phyloP scores from a whole-genome alignment of 2,113 vertebrate species.

The Onychostruthus taczanowskii region DNA sequence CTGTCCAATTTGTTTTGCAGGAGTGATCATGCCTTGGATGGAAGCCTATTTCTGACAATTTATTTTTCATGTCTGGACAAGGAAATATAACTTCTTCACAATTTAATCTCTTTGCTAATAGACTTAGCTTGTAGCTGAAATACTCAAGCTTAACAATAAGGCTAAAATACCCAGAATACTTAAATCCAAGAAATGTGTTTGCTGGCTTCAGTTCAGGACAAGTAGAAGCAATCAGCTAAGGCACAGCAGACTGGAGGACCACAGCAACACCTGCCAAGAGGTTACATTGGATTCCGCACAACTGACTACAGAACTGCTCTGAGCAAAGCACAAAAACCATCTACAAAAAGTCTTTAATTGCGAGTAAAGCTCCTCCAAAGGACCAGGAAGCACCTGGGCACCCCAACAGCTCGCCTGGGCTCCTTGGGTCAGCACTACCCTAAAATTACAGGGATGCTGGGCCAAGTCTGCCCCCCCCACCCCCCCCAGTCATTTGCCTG shows the following conservation, averaged over 20 bases:
- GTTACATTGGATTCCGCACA: background rate
- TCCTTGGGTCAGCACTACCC: background rate
- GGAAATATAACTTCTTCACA: constrained; percentile 43
- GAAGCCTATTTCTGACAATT: constrained; percentile 54
- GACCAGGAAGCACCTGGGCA: background rate
- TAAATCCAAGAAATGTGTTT: constrained; percentile 28
- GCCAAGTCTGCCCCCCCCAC: background rate
- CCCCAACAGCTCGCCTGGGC: background rate
- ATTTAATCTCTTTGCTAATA: constrained; percentile 61
- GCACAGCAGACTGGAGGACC: background rate
- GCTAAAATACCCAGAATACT: constrained; percentile 46
- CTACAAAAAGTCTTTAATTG: background rate
- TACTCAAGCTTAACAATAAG: constrained; percentile 45
- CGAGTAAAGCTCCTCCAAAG: background rate
- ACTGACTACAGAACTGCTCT: background rate
- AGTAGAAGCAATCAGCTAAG: background rate
- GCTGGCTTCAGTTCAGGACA: constrained; percentile 24
- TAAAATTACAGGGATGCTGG: background rate
- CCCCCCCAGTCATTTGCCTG: background rate
- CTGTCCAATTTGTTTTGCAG: constrained; percentile 42
- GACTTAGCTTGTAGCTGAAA: constrained; percentile 37
- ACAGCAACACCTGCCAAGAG: background rate
- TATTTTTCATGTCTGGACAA: constrained; percentile 59
- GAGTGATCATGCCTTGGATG: constrained; percentile 1
- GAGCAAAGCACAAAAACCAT: background rate